Conservation (phyloP, 2,888 invertebrate genomes). For the Mythimna albipuncta region DNA sequence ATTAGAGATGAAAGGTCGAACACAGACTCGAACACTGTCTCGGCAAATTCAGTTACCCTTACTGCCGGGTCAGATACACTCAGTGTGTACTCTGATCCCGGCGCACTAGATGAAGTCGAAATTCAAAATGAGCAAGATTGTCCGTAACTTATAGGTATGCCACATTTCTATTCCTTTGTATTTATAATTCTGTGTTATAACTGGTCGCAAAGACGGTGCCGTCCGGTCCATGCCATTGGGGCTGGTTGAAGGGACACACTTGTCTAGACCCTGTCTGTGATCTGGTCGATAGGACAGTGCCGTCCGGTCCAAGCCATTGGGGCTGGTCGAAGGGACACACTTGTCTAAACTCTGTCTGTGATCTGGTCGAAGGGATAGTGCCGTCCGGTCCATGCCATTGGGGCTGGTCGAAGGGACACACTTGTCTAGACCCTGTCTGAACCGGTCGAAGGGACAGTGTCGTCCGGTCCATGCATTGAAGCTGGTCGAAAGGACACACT, state of each 20-base stretch:
- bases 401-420: constrained; percentile 4
- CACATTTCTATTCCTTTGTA: neutral
- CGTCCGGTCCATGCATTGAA: constrained; percentile 8
- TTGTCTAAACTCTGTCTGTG: constrained; percentile 1
- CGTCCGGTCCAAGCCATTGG: constrained; percentile 6
- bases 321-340: constrained; percentile 6
- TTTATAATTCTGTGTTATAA: neutral
- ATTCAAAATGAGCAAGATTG: too few relatives aligned
- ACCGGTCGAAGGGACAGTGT: constrained; percentile 2
- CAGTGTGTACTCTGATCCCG: too few relatives aligned
- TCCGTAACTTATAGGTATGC: neutral
- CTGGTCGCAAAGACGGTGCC: neutral
- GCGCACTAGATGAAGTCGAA: too few relatives aligned
- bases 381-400: constrained; percentile 2
- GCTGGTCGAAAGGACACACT: constrained; percentile 1
- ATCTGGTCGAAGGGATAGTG: neutral
- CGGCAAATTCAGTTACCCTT: too few relatives aligned
- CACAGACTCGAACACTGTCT: too few relatives aligned
- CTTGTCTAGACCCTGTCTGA: neutral
- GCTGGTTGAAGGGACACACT: neutral
- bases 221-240: neutral
- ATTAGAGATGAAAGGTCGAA: too few relatives aligned
- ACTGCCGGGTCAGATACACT: too few relatives aligned
- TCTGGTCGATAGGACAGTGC: neutral
- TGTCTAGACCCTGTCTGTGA: too few relatives aligned